Evolutionary conservation across 2,113 vertebrate species (phyloP), one percentile per base, ranked within the genome.

Genomic region (Panurus biarmicus): DNA sequence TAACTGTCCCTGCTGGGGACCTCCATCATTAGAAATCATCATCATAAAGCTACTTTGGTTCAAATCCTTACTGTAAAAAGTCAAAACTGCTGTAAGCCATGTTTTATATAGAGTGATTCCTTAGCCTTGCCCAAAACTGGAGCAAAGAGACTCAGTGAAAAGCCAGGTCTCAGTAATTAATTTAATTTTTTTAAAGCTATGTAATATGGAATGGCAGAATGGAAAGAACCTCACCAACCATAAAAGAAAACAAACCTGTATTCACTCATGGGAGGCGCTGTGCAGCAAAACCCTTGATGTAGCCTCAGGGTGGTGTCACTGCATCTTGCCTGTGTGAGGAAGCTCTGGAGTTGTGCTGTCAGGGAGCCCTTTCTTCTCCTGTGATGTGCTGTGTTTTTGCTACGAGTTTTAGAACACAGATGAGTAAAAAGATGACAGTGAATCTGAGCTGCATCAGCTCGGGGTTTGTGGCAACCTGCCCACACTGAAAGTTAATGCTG

Each of bases 21-120:
- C 16, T 82, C 71, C 40, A 28, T 58, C 42, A 38, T 58, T 54
- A 95, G 71, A 92, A 94, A 72, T 61, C 22, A 56, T 33, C 65
- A 94, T 45, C 50, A 89, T 73, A 58, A 86, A 85, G 5, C 10
- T 85, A 51, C 13, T 73, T 26, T 62, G 29, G 18, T 92, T 65
- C 87, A 91, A 93, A 87, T 35, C 33, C 23, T 65, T 47, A 44
- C 14, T 23, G 47, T 79, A 93, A 91, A 60, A 90, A 50, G 23
- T 80, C 50, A 83, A 54, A 91, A 54, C 23, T 91, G 18, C 58
- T 62, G 18, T 70, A 72, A 91, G 50, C 6, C 44, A 16, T 57
- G 7, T 65, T 95, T 93, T 87, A 65, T 82, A 48, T 18, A 33
- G 7, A 65, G 5, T 0, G 1, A 57, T 61, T 69, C 48, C 42